phyloP scores from a whole-genome alignment of 2,113 vertebrate genomes.

The Petaurus breviceps region DNA sequence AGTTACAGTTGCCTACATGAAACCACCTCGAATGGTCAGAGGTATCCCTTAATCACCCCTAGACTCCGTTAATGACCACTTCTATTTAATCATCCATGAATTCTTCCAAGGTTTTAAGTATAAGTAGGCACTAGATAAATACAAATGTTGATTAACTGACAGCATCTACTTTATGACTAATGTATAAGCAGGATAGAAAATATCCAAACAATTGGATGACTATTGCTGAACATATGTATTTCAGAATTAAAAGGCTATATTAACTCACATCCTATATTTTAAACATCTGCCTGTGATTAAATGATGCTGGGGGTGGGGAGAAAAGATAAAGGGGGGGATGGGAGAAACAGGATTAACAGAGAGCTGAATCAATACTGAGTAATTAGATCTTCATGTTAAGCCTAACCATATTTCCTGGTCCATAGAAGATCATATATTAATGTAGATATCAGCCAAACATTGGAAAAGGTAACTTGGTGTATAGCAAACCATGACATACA shows the following conservation, averaged over 20 bases:
- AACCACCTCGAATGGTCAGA: background rate
- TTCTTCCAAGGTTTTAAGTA: background rate
- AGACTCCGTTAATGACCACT: background rate
- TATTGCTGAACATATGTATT: background rate
- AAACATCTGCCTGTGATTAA: background rate
- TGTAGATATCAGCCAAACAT: background rate
- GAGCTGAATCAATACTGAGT: background rate
- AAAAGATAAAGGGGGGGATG: background rate
- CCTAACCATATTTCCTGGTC: background rate
- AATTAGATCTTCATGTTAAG: background rate
- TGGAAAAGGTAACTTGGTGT: background rate
- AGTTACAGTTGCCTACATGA: background rate
- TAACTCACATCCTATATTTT: background rate
- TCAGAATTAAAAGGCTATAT: background rate
- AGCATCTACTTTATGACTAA: background rate
- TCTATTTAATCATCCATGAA: background rate
- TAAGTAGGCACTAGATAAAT: background rate
- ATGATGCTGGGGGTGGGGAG: background rate
- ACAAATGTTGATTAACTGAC: background rate
- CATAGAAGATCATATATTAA: background rate
- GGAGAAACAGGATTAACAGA: background rate
- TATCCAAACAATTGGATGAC: background rate
- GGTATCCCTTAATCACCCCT: background rate
- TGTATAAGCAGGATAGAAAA: background rate
- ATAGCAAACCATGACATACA: background rate